Evolutionary conservation across 2,797 vertebrate genomes (phyloP), one percentile per base, ranked within the genome.

Genomic region (Lutjanus argentimaculatus): DNA sequence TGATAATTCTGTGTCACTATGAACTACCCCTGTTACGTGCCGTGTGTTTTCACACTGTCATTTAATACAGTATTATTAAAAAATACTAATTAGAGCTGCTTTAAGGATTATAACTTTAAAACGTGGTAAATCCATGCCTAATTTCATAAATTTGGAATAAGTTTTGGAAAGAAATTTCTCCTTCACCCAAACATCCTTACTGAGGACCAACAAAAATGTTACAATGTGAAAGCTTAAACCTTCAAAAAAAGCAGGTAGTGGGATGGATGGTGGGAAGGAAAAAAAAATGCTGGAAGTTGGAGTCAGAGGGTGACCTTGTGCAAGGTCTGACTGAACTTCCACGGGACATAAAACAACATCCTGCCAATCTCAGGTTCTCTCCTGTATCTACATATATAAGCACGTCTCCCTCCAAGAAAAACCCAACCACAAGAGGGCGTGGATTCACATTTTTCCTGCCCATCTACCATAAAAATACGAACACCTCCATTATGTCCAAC

Each of bases 381-480:
- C 49, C 22, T 13, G 10, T 59, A 30, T 65, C 30, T 30, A 42
- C 16, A 43, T 15, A 43, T 36, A 3, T 0, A 42, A 21, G 13
- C 2, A 55, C 15, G 19, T 67, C 42, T 55, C 9, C 46, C 25
- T 56, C 19, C 6, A 15, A 51, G 65, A 69, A 25, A 80, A 72
- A 56, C 36, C 7, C 6, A 55, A 66, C 59, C 72, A 69, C 19
- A 42, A n/a, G 19, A 66, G n/a, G 40, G 48, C 9, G 2, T 7
- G 13, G 43, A 17, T 46, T 75, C 42, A 78, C 42, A 43, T 52
- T 51, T 55, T 51, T 6, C 49, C 21, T 13, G 12, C 51, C 40
- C 16, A 30, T 19, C 64, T 53, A 53, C 65, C 65, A 79, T 62
- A 73, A 80, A 77, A 79, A 80, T 21, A 79, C 65, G 0, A 15